Percentiles rank a stretch among this genome's conserved stretches.
These are phyloP conservation scores for Melanchra persicariae DNA, from an alignment of 2,888 invertebrate genomes.

Conservation along the genomic window DNA sequence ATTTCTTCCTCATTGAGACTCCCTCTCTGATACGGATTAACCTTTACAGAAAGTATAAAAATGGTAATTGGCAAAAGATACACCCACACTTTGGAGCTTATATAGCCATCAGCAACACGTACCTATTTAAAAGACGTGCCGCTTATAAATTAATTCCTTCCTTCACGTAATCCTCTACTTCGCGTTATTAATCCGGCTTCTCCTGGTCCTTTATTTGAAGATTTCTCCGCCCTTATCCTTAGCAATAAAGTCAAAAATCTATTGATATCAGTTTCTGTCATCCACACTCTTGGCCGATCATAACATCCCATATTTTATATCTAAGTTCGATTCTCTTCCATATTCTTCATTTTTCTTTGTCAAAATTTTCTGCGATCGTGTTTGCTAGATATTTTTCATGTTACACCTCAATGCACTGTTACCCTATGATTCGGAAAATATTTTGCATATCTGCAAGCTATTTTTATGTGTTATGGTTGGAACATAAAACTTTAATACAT, in stretches of 20 bases:
- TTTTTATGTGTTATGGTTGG: slow-evolving; percentile 1
- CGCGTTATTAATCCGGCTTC: slow-evolving; percentile 38
- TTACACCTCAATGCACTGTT: slow-evolving; percentile 41
- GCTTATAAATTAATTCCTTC: slow-evolving; percentile 37
- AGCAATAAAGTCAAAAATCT: slow-evolving; percentile 61
- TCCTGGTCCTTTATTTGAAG: slow-evolving; percentile 18
- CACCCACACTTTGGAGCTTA: not conserved
- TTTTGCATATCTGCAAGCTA: slow-evolving; percentile 8
- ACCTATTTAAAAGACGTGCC: slow-evolving; percentile 9
- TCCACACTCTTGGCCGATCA: slow-evolving; percentile 61
- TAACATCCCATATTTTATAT: slow-evolving; percentile 63
- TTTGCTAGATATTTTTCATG: slow-evolving; percentile 47
- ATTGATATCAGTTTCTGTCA: slow-evolving; percentile 61
- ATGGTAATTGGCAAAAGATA: not conserved
- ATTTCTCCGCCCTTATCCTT: slow-evolving; percentile 38
- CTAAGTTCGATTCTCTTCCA: slow-evolving; percentile 41
- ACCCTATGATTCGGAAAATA: slow-evolving; percentile 31
- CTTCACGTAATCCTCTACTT: slow-evolving; percentile 25
- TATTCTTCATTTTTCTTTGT: slow-evolving; percentile 59
- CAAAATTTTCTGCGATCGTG: slow-evolving; percentile 40
- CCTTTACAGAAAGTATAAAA: not conserved
- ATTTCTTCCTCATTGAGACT: not conserved
- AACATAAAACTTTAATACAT: not conserved
- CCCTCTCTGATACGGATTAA: not conserved
- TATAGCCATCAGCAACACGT: slow-evolving; percentile 1